phyloP scores from a whole-genome alignment of 2,888 invertebrate species.

The Drosophila meridiana region DNA sequence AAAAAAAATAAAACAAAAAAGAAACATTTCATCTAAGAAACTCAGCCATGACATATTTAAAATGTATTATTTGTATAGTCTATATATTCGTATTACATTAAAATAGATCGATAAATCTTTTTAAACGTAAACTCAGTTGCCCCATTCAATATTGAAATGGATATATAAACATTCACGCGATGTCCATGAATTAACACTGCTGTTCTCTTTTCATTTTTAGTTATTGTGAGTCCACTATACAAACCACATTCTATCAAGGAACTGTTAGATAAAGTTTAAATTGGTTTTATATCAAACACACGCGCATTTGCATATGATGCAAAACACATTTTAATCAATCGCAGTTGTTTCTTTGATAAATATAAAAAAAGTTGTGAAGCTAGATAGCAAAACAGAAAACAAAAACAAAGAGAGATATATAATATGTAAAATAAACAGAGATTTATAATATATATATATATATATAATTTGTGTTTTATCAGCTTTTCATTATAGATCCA shows the following conservation, averaged over 20 bases:
- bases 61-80: too few species aligned
- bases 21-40: too few species aligned
- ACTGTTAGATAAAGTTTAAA: background rate
- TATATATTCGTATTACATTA: too few species aligned
- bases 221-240: background rate
- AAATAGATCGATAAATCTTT: too few species aligned
- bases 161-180: too few species aligned
- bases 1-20: too few species aligned
- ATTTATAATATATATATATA: background rate
- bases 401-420: background rate
- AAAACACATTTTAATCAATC: slow-evolving; percentile 5
- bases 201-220: too few species aligned
- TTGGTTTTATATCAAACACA: background rate
- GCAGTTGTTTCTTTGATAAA: slow-evolving; percentile 2
- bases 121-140: too few species aligned
- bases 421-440: too few species aligned
- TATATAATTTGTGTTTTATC: background rate
- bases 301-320: background rate
- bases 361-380: background rate
- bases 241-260: background rate
- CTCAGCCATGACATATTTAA: too few species aligned
- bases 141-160: too few species aligned
- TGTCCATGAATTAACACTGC: too few species aligned
- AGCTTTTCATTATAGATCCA: background rate
- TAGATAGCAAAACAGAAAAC: background rate